These are phyloP conservation scores for Anastrepha ludens DNA, from an alignment of 1,140 invertebrate genomes.

Conservation along the genomic window DNA sequence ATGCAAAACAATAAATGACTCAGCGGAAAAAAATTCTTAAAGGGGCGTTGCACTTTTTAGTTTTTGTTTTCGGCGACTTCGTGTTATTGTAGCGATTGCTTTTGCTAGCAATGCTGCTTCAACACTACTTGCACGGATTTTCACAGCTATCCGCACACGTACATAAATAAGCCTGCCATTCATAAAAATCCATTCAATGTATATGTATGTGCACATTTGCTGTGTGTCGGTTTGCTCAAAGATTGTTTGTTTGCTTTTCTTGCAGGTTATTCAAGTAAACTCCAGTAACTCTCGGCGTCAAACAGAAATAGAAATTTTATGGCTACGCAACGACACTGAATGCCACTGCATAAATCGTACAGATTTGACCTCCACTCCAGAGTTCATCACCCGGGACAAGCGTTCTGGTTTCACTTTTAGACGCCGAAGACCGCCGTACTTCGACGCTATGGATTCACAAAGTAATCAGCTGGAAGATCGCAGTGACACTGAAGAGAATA, in stretches of 20 bases:
- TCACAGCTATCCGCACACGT: background rate
- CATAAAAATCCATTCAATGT: background rate
- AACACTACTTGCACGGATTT: background rate
- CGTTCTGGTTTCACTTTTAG: constrained; percentile 55
- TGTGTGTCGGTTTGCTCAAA: background rate
- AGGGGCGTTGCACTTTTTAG: constrained; percentile 20
- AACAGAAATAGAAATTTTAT: constrained; percentile 46
- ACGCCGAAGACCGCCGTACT: constrained; percentile 15
- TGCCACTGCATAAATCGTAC: constrained; percentile 63
- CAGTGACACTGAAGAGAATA: background rate
- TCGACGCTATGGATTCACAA: background rate
- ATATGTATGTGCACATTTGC: background rate
- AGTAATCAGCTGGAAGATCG: background rate
- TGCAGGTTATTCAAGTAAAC: constrained; percentile 45
- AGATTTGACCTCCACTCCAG: constrained; percentile 27
- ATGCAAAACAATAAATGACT: constrained; percentile 42
- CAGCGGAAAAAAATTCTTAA: background rate
- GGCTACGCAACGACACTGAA: constrained; percentile 67
- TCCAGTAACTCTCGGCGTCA: constrained; percentile 36
- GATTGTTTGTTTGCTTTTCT: constrained; percentile 19
- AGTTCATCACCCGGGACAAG: constrained; percentile 60
- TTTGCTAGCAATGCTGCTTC: background rate
- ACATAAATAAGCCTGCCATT: constrained; percentile 30
- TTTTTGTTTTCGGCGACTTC: background rate
- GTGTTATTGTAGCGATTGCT: background rate